phyloP scores from a whole-genome alignment of 2,113 vertebrate species.

The Forbesichthys agassizii region DNA sequence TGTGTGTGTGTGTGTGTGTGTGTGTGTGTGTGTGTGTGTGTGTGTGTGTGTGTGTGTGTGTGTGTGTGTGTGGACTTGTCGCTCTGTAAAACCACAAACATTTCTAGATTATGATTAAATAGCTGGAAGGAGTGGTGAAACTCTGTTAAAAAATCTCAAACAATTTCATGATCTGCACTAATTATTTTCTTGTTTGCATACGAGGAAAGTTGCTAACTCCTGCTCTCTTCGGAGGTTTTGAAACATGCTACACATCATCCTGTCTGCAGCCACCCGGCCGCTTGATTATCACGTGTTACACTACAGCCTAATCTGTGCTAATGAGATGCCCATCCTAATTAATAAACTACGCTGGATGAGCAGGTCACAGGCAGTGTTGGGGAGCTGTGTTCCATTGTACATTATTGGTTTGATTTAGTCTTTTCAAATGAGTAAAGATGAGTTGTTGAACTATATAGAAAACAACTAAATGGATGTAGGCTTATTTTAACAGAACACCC shows the following conservation, averaged over 20 bases:
- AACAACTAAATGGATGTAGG: constrained; percentile 24
- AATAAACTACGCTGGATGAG: neutral
- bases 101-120: constrained; percentile 15
- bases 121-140: constrained; percentile 41
- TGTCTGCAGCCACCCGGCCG: constrained; percentile 23
- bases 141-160: constrained; percentile 42
- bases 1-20: too few species aligned
- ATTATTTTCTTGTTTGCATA: constrained; percentile 20
- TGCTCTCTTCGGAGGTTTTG: constrained; percentile 23
- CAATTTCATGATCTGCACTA: constrained; percentile 15
- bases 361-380: neutral
- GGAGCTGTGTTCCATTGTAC: constrained; percentile 4
- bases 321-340: neutral
- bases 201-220: constrained; percentile 5
- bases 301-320: neutral
- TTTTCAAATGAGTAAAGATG: too few species aligned
- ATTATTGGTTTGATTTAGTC: neutral
- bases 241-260: constrained; percentile 22
- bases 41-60: neutral
- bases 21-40: too few species aligned
- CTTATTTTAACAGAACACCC: constrained; percentile 24
- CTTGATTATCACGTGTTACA: neutral
- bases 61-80: constrained; percentile 6
- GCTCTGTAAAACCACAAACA: constrained; percentile 10
- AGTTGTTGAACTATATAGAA: neutral